Evolutionary conservation across 2,888 invertebrate genomes (phyloP), one percentile per base, ranked within the genome.

Genomic region (Platynereis dumerilii): DNA sequence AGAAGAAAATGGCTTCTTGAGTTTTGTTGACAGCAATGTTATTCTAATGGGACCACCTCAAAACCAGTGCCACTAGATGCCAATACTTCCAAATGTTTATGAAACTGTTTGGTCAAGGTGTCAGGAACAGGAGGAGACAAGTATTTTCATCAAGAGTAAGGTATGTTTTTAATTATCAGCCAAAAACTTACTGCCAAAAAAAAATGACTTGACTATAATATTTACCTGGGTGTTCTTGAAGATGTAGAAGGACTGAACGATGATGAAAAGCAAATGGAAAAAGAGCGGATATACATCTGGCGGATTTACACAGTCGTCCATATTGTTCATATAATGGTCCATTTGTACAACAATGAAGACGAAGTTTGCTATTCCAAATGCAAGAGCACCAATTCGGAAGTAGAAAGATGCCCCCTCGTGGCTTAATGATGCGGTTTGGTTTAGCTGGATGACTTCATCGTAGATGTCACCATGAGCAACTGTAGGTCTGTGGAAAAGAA

Each of bases 161-260:
- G n/a, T n/a, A n/a, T n/a, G n/a, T n/a, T n/a, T n/a, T n/a, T n/a
- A n/a, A n/a, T n/a, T n/a, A n/a, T n/a, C n/a, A n/a, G n/a, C n/a
- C n/a, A n/a, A n/a, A n/a, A n/a, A n/a, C n/a, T n/a, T n/a, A n/a
- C n/a, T 34, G 12, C 5, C 12, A 34, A 34, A 7, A 34, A 34
- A 7, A 34, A 34, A 7, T 34, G 12, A 12, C 34, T 34, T 34
- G 34, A 34, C 12, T 34, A 34, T 7, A 12, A 7, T 34, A 48
- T n/a, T 56, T 53, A 69, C 67, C 57, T 61, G 56, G 17, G 66
- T 27, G 48, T 66, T 55, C 52, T 96, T 96, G 86, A 97, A 96
- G 83, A 97, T 94, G 85, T 96, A 96, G 84, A 96, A 97, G 92
- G 97, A 96, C 86, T 97, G 97, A 91, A 96, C 94, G 81, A 97